Conservation (phyloP, 2,113 vertebrate species). For the Acanthochromis polyacanthus region DNA sequence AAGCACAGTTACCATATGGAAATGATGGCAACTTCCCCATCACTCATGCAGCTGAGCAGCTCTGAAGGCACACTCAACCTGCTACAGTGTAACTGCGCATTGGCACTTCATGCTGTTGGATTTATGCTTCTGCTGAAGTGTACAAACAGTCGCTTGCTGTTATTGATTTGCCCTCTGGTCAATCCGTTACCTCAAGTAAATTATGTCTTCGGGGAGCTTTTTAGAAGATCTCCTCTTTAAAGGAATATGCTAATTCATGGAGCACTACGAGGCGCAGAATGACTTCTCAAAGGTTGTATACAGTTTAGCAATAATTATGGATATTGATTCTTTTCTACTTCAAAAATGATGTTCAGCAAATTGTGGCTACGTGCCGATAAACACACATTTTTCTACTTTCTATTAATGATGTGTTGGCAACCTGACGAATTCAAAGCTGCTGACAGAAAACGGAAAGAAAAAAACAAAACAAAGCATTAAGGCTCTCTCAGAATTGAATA, state of each 20-base stretch:
- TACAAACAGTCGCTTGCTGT: slow-evolving; percentile 49
- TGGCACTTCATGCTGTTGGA: slow-evolving; percentile 49
- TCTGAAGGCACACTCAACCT: slow-evolving; percentile 23
- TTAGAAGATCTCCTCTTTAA: slow-evolving; percentile 40
- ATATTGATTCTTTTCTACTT: slow-evolving; percentile 21
- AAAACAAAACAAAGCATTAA: background rate
- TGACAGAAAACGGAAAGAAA: background rate
- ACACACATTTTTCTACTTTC: background rate
- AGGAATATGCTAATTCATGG: slow-evolving; percentile 28
- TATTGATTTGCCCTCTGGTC: slow-evolving; percentile 71
- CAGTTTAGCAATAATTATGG: slow-evolving; percentile 12
- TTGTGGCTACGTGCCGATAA: background rate
- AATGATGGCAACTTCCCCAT: slow-evolving; percentile 52
- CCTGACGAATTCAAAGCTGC: background rate
- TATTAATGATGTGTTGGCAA: background rate
- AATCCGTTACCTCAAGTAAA: slow-evolving; percentile 45
- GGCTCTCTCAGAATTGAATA: slow-evolving; percentile 39
- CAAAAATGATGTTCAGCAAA: slow-evolving; percentile 8
- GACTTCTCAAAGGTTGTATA: background rate
- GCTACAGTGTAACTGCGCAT: slow-evolving; percentile 22
- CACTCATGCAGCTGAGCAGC: slow-evolving; percentile 50
- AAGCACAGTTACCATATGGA: slow-evolving; percentile 63
- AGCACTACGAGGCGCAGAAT: background rate
- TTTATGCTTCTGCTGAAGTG: slow-evolving; percentile 59
- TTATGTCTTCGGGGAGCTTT: slow-evolving; percentile 56